phyloP scores from a whole-genome alignment of 2,113 vertebrate genomes.

The Oriolus oriolus region DNA sequence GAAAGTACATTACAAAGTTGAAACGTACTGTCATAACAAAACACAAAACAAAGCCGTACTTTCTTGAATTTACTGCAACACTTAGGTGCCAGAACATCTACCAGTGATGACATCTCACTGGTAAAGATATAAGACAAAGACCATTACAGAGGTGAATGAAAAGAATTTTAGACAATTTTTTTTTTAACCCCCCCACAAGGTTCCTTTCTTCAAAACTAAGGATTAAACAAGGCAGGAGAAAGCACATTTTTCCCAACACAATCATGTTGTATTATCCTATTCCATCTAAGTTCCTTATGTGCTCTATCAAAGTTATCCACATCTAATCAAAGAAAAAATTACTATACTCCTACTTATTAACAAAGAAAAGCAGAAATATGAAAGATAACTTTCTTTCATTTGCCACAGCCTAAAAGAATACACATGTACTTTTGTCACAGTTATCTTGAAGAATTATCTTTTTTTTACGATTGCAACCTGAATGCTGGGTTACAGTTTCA shows the following conservation, averaged over 20 bases:
- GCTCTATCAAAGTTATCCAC: background rate
- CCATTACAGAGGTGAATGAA: background rate
- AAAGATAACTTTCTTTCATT: background rate
- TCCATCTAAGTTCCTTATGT: background rate
- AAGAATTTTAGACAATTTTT: background rate
- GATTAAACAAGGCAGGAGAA: background rate
- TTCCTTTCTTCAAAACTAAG: background rate
- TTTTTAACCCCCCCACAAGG: rapidly evolving
- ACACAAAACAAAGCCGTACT: background rate
- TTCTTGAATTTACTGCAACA: background rate
- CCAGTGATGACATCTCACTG: background rate
- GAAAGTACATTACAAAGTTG: background rate
- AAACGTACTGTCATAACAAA: background rate
- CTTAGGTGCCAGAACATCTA: background rate
- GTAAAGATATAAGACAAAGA: background rate
- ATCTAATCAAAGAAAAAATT: background rate
- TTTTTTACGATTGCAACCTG: background rate
- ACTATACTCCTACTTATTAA: background rate
- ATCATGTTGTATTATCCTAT: background rate
- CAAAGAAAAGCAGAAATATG: background rate
- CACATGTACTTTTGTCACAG: background rate
- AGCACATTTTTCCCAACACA: background rate
- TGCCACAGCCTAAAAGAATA: background rate
- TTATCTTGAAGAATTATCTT: background rate
- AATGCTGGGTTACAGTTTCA: background rate